Conservation (phyloP, 2,888 invertebrate genomes). For the Cryptocheilus praepositus region DNA sequence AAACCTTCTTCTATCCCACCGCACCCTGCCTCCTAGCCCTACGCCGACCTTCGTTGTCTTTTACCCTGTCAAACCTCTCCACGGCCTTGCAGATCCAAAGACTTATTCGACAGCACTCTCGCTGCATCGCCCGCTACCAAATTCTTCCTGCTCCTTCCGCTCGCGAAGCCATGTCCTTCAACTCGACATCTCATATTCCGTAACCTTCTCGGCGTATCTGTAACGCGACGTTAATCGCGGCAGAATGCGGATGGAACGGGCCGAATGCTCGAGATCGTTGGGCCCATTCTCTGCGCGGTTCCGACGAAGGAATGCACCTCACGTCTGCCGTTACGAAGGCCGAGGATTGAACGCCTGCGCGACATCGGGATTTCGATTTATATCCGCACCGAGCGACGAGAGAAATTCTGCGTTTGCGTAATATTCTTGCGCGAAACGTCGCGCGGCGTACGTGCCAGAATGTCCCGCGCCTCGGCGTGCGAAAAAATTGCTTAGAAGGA, state of each 20-base stretch:
- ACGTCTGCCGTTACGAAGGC: not conserved
- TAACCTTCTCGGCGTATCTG: constrained; percentile 12
- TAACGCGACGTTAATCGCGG: constrained; percentile 16
- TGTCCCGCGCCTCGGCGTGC: too few relatives aligned
- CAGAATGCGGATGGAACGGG: constrained; percentile 34
- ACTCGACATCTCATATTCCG: not conserved
- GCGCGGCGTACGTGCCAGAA: too few relatives aligned
- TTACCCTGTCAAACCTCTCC: too few relatives aligned
- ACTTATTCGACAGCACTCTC: not conserved
- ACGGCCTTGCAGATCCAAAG: too few relatives aligned
- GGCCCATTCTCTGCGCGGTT: constrained; percentile 12
- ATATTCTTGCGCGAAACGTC: too few relatives aligned
- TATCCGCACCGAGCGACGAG: not conserved
- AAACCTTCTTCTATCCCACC: too few relatives aligned
- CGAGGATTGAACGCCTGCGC: not conserved
- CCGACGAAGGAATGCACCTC: too few relatives aligned
- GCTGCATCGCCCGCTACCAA: not conserved
- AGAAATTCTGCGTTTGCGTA: too few relatives aligned
- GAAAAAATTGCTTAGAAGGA: not conserved
- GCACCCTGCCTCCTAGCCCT: too few relatives aligned
- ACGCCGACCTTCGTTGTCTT: too few relatives aligned
- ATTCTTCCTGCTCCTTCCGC: not conserved
- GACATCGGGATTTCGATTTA: not conserved
- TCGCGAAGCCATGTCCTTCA: not conserved
- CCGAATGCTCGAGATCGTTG: constrained; percentile 22